phyloP scores from a whole-genome alignment of 2,797 vertebrate species.

The Gambelia wislizenii region DNA sequence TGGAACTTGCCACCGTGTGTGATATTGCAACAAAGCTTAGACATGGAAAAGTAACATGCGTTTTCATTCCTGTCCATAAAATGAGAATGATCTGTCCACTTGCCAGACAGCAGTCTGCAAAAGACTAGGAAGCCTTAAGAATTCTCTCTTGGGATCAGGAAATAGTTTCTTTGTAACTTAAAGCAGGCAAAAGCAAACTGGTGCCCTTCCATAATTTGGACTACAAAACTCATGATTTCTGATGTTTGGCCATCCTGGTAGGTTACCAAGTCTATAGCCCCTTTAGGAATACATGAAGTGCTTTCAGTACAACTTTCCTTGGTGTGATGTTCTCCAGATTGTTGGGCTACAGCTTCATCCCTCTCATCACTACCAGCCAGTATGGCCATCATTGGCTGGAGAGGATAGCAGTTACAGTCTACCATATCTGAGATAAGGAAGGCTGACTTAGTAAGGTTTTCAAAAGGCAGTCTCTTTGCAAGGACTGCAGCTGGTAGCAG shows the following conservation, averaged over 20 bases:
- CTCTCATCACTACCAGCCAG: background rate
- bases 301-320: background rate
- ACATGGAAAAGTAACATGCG: background rate
- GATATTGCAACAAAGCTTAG: background rate
- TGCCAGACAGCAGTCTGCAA: background rate
- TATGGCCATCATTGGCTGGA: background rate
- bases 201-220: background rate
- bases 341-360: background rate
- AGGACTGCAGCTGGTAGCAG: background rate
- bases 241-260: background rate
- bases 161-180: constrained; percentile 36
- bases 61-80: background rate
- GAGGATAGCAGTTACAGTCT: background rate
- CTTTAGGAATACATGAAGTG: background rate
- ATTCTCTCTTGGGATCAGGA: background rate
- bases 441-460: background rate
- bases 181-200: background rate
- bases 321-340: background rate
- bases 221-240: too few species aligned
- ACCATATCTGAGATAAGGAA: too few species aligned
- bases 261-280: background rate
- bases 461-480: background rate
- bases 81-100: background rate
- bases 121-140: background rate
- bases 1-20: background rate